Base-by-base conservation (phyloP, 1,140 invertebrate species). In the Drosophila elegans region DNA sequence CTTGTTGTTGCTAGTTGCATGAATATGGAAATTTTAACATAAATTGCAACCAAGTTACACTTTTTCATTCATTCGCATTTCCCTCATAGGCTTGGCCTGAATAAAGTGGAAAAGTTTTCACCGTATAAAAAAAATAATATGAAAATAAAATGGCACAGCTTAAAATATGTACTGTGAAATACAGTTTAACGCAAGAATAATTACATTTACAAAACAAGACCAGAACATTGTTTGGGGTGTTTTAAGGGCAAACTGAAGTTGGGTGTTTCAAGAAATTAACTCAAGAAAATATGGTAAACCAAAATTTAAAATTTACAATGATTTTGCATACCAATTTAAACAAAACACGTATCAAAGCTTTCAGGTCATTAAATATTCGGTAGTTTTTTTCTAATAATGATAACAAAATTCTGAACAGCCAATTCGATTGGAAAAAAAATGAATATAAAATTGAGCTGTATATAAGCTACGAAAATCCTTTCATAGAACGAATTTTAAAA, bases 61-160 rank as follows among this genome's bases (percentile, higher is more conserved):
- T 45, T 64, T 76, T 68, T 57, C 57, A 39, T 56, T 49, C 21
- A 10, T 39, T 39, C 16, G 27, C 48, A 73, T 61, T 72, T 72
- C 53, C 32, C 51, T 45, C 44, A 61, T 82, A 86, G 82, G 82
- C 82, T 38, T 25, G 21, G 16, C 32, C n/a, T 49, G 68, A 41
- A 51, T 62, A 73, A 72, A 79, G 83, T 86, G 75, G 55, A 83
- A 88, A 86, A 86, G 66, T 83, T 88, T 82, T 27, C 44, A 1
- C 29, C 36, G 39, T 54, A 46, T 61, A 61, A 68, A 71, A 79
- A 75, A 69, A 64, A 53, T 63, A 36, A 44, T 42, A 61, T 46
- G 61, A 63, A 53, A 60, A 46, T 56, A 67, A 64, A 56, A 42
- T 67, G 41, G 27, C 41, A 48, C 32, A 45, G 39, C 48, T 60